Percentiles rank a stretch among this genome's conserved stretches.
Conservation (phyloP, 2,113 vertebrate genomes). For the Engraulis encrasicolus region DNA sequence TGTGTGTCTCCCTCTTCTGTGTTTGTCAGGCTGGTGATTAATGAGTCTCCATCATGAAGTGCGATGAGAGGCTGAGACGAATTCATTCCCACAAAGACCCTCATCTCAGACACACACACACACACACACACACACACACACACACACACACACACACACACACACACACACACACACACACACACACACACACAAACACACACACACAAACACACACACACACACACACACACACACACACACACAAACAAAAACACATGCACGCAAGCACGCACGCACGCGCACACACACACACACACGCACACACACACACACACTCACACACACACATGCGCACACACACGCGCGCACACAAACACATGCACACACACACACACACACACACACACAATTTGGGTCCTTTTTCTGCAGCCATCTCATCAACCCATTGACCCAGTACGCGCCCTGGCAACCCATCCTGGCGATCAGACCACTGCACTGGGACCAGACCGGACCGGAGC, state of each 20-base stretch:
- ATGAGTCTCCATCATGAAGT: slow-evolving; percentile 18
- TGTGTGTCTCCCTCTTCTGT: neutral
- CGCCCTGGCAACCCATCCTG: neutral
- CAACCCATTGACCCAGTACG: neutral
- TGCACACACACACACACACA: too few relatives aligned
- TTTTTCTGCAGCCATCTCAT: slow-evolving; percentile 12
- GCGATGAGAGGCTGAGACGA: slow-evolving; percentile 9
- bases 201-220: neutral
- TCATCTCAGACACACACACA: slow-evolving; percentile 7
- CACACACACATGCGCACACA: slow-evolving; percentile 3
- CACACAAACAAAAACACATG: too few relatives aligned
- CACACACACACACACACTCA: slow-evolving; percentile 12
- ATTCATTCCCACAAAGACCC: slow-evolving; percentile 17
- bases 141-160: slow-evolving; percentile 10
- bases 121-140: slow-evolving; percentile 8
- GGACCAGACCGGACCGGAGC: too few relatives aligned
- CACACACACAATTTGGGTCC: neutral
- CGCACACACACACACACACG: neutral
- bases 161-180: neutral
- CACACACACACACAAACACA: too few relatives aligned
- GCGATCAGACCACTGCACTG: neutral
- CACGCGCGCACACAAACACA: neutral
- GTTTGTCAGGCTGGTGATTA: slow-evolving; percentile 15
- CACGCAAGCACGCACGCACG: neutral
- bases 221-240: too few relatives aligned